A percentile compares a stretch with the other conserved stretches of the same genome.
These are phyloP conservation scores for Phaetusa simplex DNA, from an alignment of 2,113 vertebrate genomes.

Conservation along the genomic window DNA sequence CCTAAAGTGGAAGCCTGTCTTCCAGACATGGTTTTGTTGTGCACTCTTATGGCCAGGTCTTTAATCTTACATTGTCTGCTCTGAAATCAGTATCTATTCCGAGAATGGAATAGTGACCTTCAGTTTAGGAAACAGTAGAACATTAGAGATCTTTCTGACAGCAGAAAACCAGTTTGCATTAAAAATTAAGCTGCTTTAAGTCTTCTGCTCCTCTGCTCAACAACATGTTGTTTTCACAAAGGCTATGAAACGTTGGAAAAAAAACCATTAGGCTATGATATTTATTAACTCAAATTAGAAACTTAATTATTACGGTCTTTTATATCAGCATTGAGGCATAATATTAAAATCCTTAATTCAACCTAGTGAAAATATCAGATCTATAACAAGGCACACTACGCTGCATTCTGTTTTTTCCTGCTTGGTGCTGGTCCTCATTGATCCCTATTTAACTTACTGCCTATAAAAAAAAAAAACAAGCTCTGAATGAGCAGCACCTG, in stretches of 20 bases:
- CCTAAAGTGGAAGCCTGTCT: not conserved
- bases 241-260: not conserved
- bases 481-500: conserved; percentile 21
- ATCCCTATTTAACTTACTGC: not conserved
- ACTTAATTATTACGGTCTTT: not conserved
- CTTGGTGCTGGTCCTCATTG: not conserved
- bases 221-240: not conserved
- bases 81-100: not conserved
- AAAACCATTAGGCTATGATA: not conserved
- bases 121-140: not conserved
- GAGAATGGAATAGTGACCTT: not conserved
- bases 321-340: not conserved
- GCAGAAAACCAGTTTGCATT: not conserved
- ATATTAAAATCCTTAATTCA: not conserved
- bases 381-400: not conserved
- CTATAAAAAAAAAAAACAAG: not conserved
- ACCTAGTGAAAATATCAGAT: not conserved
- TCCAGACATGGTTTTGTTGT: not conserved
- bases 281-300: not conserved
- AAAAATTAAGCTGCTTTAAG: not conserved
- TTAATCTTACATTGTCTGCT: not conserved
- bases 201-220: not conserved
- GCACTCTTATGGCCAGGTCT: not conserved
- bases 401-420: not conserved
- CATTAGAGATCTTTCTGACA: not conserved